Percentiles rank a stretch among this genome's conserved stretches.
Evolutionary conservation across 2,797 vertebrate species (phyloP).

Genomic region (Pangasius macronema): DNA sequence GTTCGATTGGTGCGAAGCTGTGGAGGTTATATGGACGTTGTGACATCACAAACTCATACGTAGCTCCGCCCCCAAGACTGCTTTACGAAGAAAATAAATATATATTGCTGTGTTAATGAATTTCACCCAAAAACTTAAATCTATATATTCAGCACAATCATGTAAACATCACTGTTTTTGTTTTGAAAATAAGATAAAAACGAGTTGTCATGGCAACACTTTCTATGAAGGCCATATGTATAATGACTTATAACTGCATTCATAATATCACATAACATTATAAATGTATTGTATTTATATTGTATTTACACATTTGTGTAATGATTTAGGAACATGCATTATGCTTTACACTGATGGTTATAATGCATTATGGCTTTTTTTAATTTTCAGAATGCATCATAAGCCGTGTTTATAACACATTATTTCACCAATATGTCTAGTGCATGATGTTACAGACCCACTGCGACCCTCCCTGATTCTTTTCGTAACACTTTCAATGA

Average conservation of each 20-base stretch:
- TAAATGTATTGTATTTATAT: not conserved
- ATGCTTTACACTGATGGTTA: not conserved
- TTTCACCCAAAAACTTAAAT: not conserved
- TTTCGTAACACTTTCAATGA: not conserved
- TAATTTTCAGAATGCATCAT: not conserved
- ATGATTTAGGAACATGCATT: no score
- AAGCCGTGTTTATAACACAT: not conserved
- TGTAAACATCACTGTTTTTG: not conserved
- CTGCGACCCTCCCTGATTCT: no score
- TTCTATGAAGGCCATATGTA: not conserved
- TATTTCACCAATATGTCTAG: not conserved
- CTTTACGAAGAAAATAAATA: not conserved
- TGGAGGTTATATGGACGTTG: not conserved
- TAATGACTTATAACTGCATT: not conserved
- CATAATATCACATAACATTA: not conserved
- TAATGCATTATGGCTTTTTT: not conserved
- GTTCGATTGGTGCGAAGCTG: no score
- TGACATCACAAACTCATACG: not conserved
- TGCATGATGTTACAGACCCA: not conserved
- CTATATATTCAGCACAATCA: not conserved
- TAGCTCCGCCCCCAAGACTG: not conserved
- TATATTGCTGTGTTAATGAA: not conserved
- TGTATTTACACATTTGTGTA: not conserved
- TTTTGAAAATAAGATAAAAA: not conserved
- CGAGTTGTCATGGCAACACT: not conserved